Evolutionary conservation across 2,888 invertebrate genomes (phyloP), one percentile per base, ranked within the genome.

Genomic region (Ramazzottius varieornatus): DNA sequence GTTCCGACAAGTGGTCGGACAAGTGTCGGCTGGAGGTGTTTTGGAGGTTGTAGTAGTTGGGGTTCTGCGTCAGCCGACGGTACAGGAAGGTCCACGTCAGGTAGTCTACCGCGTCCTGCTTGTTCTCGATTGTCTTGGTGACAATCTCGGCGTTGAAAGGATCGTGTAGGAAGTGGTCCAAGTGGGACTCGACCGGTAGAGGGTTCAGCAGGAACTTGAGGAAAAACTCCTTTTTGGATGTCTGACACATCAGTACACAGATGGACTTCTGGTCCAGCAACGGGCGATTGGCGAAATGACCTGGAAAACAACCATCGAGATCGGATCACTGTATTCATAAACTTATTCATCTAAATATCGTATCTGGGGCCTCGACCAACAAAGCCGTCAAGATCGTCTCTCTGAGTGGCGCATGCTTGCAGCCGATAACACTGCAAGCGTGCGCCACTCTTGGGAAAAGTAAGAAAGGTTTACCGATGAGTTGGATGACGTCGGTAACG

Each of bases 121-220:
- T 99, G 79, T 98, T 98, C 79, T 98, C 98, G 71, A 99, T 92
- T 0, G 96, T 98, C 77, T 96, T 96, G 0, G 98, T 98, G 0
- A 99, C 96, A 66, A 99, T 93, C 79, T 99, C 98, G 0, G 98
- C 98, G 78, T 98, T 99, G 76, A 99, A 92, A 78, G 99, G 98
- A 79, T 99, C 98, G 76, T 98, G 96, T 1, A 99, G 81, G 68
- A 91, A 83, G 73, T 96, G 96, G 80, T 99, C 96, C 70, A 99
- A 79, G 77, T 98, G 96, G 69, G 93, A 94, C 83, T 96, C 96
- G 0, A 96, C 85, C 0, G 96, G 96, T 66, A 98, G 76, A 0
- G 94, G 92, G 75, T 98, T 96, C 74, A 90, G 92, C 65, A 98
- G 80, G 75, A 99, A 89, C 76, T 98, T 98, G 74, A 93, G 91